Conservation (phyloP, 2,797 vertebrate species). For the Acanthurus tractus region DNA sequence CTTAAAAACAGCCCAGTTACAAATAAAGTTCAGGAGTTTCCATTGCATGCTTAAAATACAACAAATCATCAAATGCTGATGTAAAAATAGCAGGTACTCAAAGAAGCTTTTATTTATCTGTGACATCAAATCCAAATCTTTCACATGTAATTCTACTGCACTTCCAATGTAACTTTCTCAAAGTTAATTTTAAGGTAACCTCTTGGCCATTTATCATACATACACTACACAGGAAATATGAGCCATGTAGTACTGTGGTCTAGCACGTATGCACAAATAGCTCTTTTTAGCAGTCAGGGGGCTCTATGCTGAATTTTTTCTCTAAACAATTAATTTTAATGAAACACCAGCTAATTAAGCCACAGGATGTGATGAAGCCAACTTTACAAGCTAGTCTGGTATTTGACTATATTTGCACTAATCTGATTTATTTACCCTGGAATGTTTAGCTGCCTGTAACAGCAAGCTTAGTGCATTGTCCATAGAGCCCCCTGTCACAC, state of each 20-base stretch:
- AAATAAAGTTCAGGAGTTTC: background rate
- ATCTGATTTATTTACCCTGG: slow-evolving; percentile 32
- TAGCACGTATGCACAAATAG: background rate
- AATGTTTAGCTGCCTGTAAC: slow-evolving; percentile 24
- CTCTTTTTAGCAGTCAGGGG: background rate
- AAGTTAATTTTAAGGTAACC: background rate
- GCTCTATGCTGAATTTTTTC: background rate
- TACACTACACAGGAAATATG: too few relatives aligned
- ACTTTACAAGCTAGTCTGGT: background rate
- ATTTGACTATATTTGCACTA: slow-evolving; percentile 27
- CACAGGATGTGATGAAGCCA: background rate
- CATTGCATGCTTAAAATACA: background rate
- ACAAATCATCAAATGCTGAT: background rate
- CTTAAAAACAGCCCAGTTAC: background rate
- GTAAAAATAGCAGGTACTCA: background rate
- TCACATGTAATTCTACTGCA: background rate
- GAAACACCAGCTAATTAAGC: background rate
- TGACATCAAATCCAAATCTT: background rate
- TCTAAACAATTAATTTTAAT: background rate
- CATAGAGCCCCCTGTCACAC: background rate
- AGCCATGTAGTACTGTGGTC: too few relatives aligned
- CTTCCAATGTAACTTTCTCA: background rate
- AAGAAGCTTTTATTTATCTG: background rate
- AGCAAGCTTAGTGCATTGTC: background rate
- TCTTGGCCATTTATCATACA: too few relatives aligned